phyloP scores from a whole-genome alignment of 2,797 vertebrate genomes.

The Enteromius paludinosus region DNA sequence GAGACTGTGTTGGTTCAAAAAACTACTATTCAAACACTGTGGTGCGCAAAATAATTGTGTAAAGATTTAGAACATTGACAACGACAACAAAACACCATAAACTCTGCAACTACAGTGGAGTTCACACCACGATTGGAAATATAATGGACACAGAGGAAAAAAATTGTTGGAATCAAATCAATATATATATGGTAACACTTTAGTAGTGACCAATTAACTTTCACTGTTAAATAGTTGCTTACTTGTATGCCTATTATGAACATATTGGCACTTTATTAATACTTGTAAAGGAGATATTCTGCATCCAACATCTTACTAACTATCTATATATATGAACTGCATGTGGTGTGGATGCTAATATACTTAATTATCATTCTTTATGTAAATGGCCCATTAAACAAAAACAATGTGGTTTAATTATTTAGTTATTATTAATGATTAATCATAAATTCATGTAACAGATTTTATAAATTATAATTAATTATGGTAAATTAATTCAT shows the following conservation, averaged over 20 bases:
- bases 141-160: not conserved
- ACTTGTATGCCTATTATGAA: not conserved
- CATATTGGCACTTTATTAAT: not conserved
- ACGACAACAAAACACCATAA: not conserved
- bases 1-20: too few species aligned
- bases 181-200: not conserved
- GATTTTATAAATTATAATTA: not conserved
- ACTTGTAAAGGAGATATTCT: too few species aligned
- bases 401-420: not conserved
- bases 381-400: not conserved
- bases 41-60: not conserved
- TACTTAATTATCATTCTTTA: not conserved
- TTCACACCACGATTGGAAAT: not conserved
- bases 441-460: not conserved
- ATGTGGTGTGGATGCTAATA: not conserved
- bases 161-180: not conserved
- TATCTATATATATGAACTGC: too few species aligned
- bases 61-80: not conserved
- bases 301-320: too few species aligned
- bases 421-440: not conserved
- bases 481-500: not conserved
- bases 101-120: not conserved
- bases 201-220: not conserved
- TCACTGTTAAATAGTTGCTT: not conserved
- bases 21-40: not conserved